Conservation (phyloP, 2,797 vertebrate species). For the Lithobates pipiens region DNA sequence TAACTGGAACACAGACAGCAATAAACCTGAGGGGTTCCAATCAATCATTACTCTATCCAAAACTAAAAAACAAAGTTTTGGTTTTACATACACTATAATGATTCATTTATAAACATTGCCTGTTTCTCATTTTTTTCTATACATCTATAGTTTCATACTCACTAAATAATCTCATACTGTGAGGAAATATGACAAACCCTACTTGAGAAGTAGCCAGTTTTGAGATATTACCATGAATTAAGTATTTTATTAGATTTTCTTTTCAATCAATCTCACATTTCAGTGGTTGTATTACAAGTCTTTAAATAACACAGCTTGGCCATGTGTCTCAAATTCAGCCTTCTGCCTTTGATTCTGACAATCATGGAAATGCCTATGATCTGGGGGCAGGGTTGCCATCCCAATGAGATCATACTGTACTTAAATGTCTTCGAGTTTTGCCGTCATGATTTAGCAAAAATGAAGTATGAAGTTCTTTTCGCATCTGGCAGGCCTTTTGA, state of each 20-base stretch:
- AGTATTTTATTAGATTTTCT: slow-evolving; percentile 62
- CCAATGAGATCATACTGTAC: slow-evolving; percentile 77
- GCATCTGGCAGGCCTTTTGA: slow-evolving; percentile 83
- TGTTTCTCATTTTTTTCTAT: background rate
- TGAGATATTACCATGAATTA: slow-evolving; percentile 56
- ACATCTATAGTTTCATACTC: background rate
- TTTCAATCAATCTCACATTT: slow-evolving; percentile 59
- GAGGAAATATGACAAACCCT: slow-evolving; percentile 34
- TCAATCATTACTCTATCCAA: too few relatives aligned
- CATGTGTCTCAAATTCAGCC: slow-evolving; percentile 61
- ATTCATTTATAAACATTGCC: background rate
- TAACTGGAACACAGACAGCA: too few relatives aligned
- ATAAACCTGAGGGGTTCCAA: too few relatives aligned
- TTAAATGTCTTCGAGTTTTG: slow-evolving; percentile 73
- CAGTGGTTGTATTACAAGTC: slow-evolving; percentile 52
- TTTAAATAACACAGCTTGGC: slow-evolving; percentile 64
- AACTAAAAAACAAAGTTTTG: too few relatives aligned
- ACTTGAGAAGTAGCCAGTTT: slow-evolving; percentile 50
- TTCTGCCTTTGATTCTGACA: slow-evolving; percentile 65
- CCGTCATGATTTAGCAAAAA: slow-evolving; percentile 78
- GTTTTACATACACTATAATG: background rate
- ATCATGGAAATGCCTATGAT: slow-evolving; percentile 65
- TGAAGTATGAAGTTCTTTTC: slow-evolving; percentile 79
- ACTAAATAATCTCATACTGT: slow-evolving; percentile 29
- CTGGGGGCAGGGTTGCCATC: slow-evolving; percentile 71